Evolutionary conservation across 2,888 invertebrate species (phyloP), one percentile per base, ranked within the genome.

Genomic region (Amiota minor): DNA sequence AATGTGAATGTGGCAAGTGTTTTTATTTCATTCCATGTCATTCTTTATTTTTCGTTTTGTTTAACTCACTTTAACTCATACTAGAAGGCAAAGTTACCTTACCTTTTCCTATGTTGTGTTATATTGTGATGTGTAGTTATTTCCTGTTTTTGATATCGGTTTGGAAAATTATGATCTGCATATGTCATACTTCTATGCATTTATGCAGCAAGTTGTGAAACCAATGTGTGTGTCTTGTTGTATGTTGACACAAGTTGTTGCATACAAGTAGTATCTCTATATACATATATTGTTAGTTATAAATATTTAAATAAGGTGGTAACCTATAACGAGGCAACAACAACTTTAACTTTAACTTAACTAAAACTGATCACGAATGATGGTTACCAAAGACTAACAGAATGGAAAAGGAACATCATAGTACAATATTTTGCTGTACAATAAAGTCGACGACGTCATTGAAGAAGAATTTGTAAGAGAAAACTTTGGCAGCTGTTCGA

Each of bases 281-380:
- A 35, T 35, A 35, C 23, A 3, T 23, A 35, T 35, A 35, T 35
- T 35, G 35, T 35, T 14, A 35, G 62, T 45, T 62, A 62, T 62
- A 62, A 62, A 46, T 62, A 62, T 62, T 35, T 62, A 62, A 62
- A 62, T 62, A 23, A 62, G 62, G 12, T 62, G 45, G 45, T 45
- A 35, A 62, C 45, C 45, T 45, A 62, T 35, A n/a, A 62, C 12
- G 62, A 10, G 35, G 11, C 62, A 14, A 62, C 35, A 20, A 62
- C 20, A 35, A 62, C 46, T 45, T 45, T 11, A 45, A 23, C 35
- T 23, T 23, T 23, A 1, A 23, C 23, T 6, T 35, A 35, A 35
- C 6, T 35, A 35, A 35, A 35, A 35, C 6, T 0, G 4, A 35
- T 6, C 35, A 35, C 35, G 35, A 35, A 35, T 35, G 6, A 35